Conservation (phyloP, 2,888 invertebrate species). For the Cylindroiulus punctatus region DNA sequence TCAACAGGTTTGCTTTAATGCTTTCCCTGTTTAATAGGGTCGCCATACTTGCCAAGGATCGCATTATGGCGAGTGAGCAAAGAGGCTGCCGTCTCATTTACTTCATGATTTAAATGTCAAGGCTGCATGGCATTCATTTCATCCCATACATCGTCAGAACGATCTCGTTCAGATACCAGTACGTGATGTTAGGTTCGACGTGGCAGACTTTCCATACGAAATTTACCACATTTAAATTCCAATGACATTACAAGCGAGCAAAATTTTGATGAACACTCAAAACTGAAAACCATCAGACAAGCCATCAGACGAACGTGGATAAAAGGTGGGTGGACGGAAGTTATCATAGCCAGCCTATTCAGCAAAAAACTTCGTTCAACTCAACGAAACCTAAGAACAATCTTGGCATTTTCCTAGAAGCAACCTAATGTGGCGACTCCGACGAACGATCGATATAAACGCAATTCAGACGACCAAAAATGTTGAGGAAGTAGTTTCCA, state of each 20-base stretch:
- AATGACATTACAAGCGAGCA: background rate
- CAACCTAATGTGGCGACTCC: background rate
- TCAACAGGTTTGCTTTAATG: background rate
- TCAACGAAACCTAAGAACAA: background rate
- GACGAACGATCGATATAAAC: conserved; percentile 30
- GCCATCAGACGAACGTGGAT: background rate
- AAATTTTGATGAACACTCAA: background rate
- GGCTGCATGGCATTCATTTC: conserved; percentile 3
- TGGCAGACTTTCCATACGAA: background rate
- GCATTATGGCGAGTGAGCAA: background rate
- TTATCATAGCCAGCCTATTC: background rate
- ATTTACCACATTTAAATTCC: conserved; percentile 13
- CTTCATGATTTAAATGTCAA: conserved; percentile 45
- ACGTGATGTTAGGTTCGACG: background rate
- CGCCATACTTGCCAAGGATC: conserved; percentile 31
- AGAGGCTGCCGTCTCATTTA: background rate
- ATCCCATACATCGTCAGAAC: conserved; percentile 21
- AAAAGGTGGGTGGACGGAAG: background rate
- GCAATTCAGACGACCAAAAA: conserved; percentile 17
- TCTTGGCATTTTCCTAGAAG: background rate
- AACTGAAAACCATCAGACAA: background rate
- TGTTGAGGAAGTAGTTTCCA: conserved; percentile 10
- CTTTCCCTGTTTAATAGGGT: background rate
- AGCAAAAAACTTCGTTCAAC: background rate
- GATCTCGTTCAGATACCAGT: background rate